phyloP scores from a whole-genome alignment of 2,113 vertebrate genomes.

The Saimiri boliviensis region DNA sequence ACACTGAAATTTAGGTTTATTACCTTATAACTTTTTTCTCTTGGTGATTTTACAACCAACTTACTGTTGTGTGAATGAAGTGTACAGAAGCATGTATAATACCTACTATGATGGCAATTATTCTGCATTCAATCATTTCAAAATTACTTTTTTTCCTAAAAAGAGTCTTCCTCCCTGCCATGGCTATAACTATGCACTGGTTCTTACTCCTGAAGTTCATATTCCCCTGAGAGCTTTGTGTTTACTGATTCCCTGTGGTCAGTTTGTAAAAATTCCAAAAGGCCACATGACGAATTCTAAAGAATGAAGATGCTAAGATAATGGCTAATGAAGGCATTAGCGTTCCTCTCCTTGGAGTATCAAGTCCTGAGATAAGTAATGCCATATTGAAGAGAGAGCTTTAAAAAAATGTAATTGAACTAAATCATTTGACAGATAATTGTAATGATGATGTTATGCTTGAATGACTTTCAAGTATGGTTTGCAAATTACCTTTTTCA shows the following conservation, averaged over 20 bases:
- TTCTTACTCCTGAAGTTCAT: background rate
- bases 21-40: conserved; percentile 61
- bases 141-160: conserved; percentile 58
- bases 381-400: conserved; percentile 78
- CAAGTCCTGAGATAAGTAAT: conserved; percentile 73
- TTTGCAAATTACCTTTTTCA: conserved; percentile 80
- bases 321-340: conserved; percentile 77
- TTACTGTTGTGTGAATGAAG: conserved; percentile 67
- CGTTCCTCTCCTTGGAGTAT: conserved; percentile 74
- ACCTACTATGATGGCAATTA: conserved; percentile 39
- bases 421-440: conserved; percentile 83
- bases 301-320: conserved; percentile 36
- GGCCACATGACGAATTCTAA: conserved; percentile 48
- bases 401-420: conserved; percentile 81
- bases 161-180: background rate
- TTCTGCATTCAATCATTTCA: conserved; percentile 72
- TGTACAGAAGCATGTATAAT: conserved; percentile 49
- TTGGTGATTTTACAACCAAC: conserved; percentile 65
- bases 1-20: conserved; percentile 60
- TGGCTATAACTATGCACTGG: conserved; percentile 58
- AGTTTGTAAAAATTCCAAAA: background rate
- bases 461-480: conserved; percentile 79
- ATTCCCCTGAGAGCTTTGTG: conserved; percentile 39
- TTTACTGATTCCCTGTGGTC: conserved; percentile 61
- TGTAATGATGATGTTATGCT: conserved; percentile 81